These are phyloP conservation scores for Psittacula echo DNA, from an alignment of 2,797 vertebrate genomes.

Conservation along the genomic window DNA sequence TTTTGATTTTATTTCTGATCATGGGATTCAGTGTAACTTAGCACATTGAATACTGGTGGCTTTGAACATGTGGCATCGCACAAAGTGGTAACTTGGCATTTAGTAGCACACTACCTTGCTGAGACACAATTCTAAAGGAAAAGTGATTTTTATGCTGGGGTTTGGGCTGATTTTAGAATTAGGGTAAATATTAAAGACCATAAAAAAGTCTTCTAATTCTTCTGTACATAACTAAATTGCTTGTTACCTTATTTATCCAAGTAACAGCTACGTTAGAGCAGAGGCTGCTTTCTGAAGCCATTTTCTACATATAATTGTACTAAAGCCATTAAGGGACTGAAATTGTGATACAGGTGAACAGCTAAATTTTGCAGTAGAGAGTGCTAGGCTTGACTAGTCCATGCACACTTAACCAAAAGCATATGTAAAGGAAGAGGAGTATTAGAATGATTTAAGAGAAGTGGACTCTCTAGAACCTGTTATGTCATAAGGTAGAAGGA, in stretches of 20 bases:
- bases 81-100: background rate
- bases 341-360: background rate
- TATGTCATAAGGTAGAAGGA: background rate
- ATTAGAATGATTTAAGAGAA: background rate
- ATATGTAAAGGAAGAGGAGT: background rate
- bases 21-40: constrained; percentile 1
- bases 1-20: constrained; percentile 1
- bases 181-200: constrained; percentile 1
- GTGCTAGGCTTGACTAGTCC: background rate
- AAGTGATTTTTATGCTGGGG: background rate
- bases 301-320: background rate
- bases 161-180: constrained; percentile 10
- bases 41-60: background rate
- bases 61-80: constrained; percentile 25
- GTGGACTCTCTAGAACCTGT: background rate
- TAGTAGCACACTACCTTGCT: background rate
- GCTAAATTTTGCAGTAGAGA: background rate
- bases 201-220: background rate
- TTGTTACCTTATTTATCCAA: constrained; percentile 13
- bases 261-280: background rate
- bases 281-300: background rate
- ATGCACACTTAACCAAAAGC: background rate
- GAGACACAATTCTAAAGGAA: background rate
- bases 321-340: background rate
- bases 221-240: background rate